Conservation (phyloP, 2,888 invertebrate species). For the Siphonodentalium dalli region DNA sequence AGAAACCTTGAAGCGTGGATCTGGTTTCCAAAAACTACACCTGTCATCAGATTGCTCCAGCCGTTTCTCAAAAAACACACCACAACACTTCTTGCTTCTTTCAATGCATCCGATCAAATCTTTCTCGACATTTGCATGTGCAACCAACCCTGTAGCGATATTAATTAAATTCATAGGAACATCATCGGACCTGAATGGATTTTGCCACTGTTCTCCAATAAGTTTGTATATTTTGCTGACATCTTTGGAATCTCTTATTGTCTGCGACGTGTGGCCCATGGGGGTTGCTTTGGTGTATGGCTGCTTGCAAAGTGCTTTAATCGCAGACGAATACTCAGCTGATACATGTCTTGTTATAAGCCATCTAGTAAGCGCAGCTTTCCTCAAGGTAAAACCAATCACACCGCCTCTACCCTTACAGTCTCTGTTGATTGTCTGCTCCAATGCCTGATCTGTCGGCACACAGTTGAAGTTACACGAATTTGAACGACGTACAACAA, state of each 20-base stretch:
- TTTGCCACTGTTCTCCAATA: no score
- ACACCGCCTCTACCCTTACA: conserved; percentile 6
- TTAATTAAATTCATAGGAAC: conserved; percentile 2
- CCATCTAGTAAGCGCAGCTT: conserved; percentile 9
- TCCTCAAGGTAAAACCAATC: conserved; percentile 5
- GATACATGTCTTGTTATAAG: conserved; percentile 7
- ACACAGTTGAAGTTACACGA: conserved; percentile 2
- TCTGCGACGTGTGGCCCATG: no score
- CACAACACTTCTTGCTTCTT: no score
- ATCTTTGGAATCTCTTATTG: no score
- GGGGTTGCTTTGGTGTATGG: no score
- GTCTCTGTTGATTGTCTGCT: conserved; percentile 9
- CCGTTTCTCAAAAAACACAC: no score
- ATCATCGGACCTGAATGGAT: no score
- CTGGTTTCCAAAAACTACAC: conserved; percentile 2
- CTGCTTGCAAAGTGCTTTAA: no score
- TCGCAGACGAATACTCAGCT: no score
- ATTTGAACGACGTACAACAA: conserved; percentile 2
- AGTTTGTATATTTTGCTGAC: no score
- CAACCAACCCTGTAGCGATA: conserved; percentile 7
- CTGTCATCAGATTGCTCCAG: no score
- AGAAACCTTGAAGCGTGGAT: neutral
- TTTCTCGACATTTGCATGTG: conserved; percentile 8
- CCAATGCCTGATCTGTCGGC: conserved; percentile 11
- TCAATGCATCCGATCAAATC: neutral